Base-by-base conservation (phyloP, 2,888 invertebrate genomes). In the Monopis laevigella region DNA sequence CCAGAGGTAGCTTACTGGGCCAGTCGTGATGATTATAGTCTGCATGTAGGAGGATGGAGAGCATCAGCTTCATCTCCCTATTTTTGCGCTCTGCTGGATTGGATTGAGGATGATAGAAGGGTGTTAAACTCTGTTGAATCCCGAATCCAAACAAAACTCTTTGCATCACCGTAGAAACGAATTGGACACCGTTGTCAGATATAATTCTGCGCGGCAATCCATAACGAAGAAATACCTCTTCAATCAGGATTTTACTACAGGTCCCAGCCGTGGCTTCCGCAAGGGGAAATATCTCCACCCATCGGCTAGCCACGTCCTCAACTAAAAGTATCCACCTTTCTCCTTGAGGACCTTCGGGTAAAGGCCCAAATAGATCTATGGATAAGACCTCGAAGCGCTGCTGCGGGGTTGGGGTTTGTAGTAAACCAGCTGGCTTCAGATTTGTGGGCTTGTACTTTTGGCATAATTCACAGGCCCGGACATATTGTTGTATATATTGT, bases 371-470 rank as follows among this genome's bases (percentile, higher is more conserved):
- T 2, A 60, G 39, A 41, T 58, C 59, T 5, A 55, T 43, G 0
- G 58, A 45, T 1, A 61, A 8, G 1, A 50, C 48, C 34, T 59
- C 56, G 32, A 53, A 56, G 2, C 48, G 40, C 30, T 49, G 46
- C 1, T 40, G 16, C 11, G 34, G 19, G 1, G 43, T 28, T 1
- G 57, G 51, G 0, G 58, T 59, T 32, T 55, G 55, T 2, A 59
- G 14, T 1, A 61, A 35, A 2, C 58, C 59, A 0, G 58, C 44
- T 1, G 61, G 59, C 41, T 58, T 62, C 4, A 43, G 11, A 39
- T 62, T 61, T 0, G 27, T 45, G 3, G 51, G 29, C 43, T 61
- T 61, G 28, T 56, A 61, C 3, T 50, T 17, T 38, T 60, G 59
- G 41, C 59, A 59, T 12, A 50, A 43, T 0, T 41, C 14, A 40